Evolutionary conservation across 2,113 vertebrate genomes (phyloP), one percentile per base, ranked within the genome.

Genomic region (Seriola dumerili): DNA sequence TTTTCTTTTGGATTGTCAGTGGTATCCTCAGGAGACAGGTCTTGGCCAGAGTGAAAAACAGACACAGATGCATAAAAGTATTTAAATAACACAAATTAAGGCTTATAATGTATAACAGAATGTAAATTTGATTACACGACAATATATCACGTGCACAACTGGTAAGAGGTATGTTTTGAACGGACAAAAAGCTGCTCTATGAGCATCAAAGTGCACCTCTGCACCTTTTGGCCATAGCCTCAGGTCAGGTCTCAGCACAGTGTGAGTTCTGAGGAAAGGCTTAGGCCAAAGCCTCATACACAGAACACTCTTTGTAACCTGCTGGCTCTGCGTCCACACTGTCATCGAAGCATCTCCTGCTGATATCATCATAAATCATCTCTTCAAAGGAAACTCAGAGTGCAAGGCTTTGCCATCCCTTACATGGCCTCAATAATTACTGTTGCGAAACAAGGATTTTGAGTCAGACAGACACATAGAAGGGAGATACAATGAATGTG

Each of bases 271-370:
- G 63, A 71, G 9, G 50, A 38, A 55, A 11, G 21, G 50, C 55
- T 17, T 55, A 36, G 4, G n/a, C 32, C 68, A 36, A 5, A 34
- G 57, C 38, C 29, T 50, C 52, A 21, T 5, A 44, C 68, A 93
- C 86, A 91, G 73, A 86, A 50, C 76, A 8, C 23, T 73, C 91
- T 89, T 91, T 94, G 87, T 88, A 84, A 84, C 80, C 59, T n/a
- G 65, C 78, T 89, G 78, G 80, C 86, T 78, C 70, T 52, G 61
- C 44, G 63, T 91, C 80, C 86, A 76, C 48, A 16, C 78, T 86
- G 82, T 78, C 79, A 81, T 42, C 5, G 71, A 72, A 80, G 68
- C 67, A 83, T 83, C 87, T 76, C 70, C 83, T 19, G 44, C 89
- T 64, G 78, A 85, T 86, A 82, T 55, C 71, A 25, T 76, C 89